Conservation (phyloP, 2,797 vertebrate genomes). For the Psittacula echo region DNA sequence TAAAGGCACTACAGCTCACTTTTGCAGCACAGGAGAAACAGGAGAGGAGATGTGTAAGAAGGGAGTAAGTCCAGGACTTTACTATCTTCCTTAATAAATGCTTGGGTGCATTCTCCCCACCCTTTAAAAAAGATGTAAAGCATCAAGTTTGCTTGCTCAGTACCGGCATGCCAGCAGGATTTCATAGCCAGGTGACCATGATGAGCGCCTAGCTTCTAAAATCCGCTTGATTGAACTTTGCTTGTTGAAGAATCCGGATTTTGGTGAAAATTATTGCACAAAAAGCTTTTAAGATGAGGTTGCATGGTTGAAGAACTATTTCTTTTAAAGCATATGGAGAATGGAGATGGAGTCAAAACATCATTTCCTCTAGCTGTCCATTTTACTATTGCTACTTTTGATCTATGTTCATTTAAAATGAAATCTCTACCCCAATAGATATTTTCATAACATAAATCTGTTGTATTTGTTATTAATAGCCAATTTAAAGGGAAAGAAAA, state of each 20-base stretch:
- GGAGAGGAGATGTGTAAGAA: not conserved
- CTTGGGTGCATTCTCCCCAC: not conserved
- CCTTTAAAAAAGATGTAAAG: not conserved
- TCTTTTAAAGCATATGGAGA: not conserved
- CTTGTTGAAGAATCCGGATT: not conserved
- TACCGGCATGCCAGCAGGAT: not conserved
- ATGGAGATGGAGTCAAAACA: not conserved
- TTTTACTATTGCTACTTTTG: not conserved
- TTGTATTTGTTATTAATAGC: not conserved
- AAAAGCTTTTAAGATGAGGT: not conserved
- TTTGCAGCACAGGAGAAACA: not conserved
- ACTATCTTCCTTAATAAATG: not conserved
- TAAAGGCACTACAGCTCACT: not conserved
- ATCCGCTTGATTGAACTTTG: not conserved
- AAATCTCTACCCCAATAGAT: not conserved
- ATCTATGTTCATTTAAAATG: not conserved
- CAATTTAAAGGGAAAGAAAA: not conserved
- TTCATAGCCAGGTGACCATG: not conserved
- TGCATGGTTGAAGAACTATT: not conserved
- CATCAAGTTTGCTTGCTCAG: not conserved
- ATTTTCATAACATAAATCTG: not conserved
- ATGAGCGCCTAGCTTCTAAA: not conserved
- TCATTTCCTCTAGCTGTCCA: not conserved
- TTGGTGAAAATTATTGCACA: not conserved
- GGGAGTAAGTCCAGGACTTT: not conserved